Percentiles rank a stretch among this genome's conserved stretches.
Evolutionary conservation across 2,888 invertebrate species (phyloP).

Genomic region (Dicycla oo): DNA sequence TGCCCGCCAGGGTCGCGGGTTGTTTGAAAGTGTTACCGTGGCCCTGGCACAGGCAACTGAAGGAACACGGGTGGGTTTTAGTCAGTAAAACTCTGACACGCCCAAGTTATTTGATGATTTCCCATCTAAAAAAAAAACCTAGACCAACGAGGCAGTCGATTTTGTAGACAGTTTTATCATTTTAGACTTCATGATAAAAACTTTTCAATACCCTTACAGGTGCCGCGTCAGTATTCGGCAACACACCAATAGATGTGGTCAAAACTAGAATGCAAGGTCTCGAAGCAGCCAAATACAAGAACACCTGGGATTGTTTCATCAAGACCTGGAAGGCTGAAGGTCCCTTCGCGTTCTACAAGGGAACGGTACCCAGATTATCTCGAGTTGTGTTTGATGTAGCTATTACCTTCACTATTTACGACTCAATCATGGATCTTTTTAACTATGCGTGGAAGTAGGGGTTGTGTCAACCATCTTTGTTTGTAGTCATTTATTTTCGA

Average conservation of each 20-base stretch:
- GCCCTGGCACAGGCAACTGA: too few species aligned
- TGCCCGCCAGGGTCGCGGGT: too few species aligned
- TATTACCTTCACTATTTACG: constrained; percentile 99
- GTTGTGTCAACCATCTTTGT: constrained; percentile 16
- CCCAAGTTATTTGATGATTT: too few species aligned
- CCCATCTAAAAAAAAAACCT: too few species aligned
- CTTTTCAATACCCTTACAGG: constrained; percentile 73
- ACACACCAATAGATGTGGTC: constrained; percentile 99
- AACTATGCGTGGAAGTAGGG: constrained; percentile 95
- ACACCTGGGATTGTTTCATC: constrained; percentile 97
- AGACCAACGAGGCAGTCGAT: too few species aligned
- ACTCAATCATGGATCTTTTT: constrained; percentile 99
- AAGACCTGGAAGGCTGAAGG: constrained; percentile 99
- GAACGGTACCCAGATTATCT: constrained; percentile 98
- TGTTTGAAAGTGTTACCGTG: too few species aligned
- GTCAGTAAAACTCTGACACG: too few species aligned
- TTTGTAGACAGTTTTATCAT: not conserved
- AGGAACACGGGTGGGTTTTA: too few species aligned
- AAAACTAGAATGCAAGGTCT: constrained; percentile 99
- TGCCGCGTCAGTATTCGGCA: constrained; percentile 99
- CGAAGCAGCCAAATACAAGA: constrained; percentile 98
- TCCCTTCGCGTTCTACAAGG: constrained; percentile 99
- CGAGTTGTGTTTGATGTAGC: constrained; percentile 99
- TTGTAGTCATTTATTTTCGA: constrained; percentile 35
- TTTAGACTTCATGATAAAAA: not conserved